Conservation (phyloP, 2,113 vertebrate genomes). For the Bos javanicus region DNA sequence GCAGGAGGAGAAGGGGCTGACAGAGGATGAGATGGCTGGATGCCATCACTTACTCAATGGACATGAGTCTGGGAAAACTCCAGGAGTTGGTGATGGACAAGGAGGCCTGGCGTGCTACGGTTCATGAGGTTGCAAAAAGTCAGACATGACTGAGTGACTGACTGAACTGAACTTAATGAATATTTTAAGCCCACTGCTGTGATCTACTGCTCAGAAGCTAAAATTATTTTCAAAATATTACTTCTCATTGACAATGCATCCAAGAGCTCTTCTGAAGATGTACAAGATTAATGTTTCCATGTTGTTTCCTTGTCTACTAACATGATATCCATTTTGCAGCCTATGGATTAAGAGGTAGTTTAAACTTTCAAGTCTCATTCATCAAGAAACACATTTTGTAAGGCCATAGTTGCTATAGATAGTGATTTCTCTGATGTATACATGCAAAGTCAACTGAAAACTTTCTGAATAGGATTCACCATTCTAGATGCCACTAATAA, state of each 20-base stretch:
- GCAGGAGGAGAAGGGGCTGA: not conserved
- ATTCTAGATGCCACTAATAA: not conserved
- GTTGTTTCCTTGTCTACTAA: not conserved
- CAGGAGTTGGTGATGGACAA: not conserved
- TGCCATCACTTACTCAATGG: not conserved
- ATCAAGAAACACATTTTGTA: not conserved
- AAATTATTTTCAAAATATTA: not conserved
- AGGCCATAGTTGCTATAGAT: not conserved
- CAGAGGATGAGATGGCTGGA: not conserved
- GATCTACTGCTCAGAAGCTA: not conserved
- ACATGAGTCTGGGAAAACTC: not conserved
- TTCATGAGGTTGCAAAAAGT: not conserved
- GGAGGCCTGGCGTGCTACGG: fast-evolving
- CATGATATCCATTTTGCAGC: not conserved
- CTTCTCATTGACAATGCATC: not conserved
- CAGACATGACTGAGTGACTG: not conserved
- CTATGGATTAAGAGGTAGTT: not conserved
- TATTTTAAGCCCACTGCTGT: not conserved
- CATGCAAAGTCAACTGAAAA: not conserved
- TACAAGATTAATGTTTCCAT: not conserved
- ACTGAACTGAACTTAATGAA: not conserved
- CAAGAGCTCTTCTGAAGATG: not conserved
- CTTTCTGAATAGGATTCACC: not conserved
- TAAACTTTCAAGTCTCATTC: not conserved
- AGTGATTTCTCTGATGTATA: not conserved